Evolutionary conservation across 2,113 vertebrate genomes (phyloP), one percentile per base, ranked within the genome.

Genomic region (Aythya baeri): DNA sequence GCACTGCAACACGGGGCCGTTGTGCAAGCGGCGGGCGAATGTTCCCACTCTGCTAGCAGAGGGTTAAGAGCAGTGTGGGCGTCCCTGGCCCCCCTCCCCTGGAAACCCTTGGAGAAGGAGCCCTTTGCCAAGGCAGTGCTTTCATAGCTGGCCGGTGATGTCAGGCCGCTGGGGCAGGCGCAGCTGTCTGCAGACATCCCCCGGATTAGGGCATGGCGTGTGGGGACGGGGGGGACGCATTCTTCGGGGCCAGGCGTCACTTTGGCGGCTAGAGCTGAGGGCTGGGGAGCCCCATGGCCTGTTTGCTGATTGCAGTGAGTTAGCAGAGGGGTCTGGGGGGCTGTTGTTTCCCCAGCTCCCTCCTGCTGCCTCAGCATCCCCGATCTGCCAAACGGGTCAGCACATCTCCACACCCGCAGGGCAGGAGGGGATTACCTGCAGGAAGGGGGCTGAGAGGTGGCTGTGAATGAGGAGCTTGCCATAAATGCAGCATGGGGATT

Each of bases 131-230:
- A 31, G 79, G 52, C 57, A 3, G 70, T 2, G 34, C 72, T 75
- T 89, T 85, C 96, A 65, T 90, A 70, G 94, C 68, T 49, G 57
- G 87, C 25, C 75, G 89, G 50, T 79, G 91, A 85, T 89, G 93
- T 85, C 84, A 90, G 96, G 86, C 83, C 20, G 86, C 78, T 16
- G 52, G 44, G 36, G 73, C 78, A 71, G 38, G 83, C 92, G 61
- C 97, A 98, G 98, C 98, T 98, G 98, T 96, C 97, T 96, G 93
- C 95, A 96, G 89, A 5, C 90, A 17, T 97, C 96, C 78, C n/a
- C 92, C 18, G 92, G 97, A 95, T 98, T 95, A 92, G 62, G 78
- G 63, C 32, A 76, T 11, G 76, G 77, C 7, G 7, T 6, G 26
- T 43, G 46, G 93, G 61, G 18, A 29, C 36, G 59, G 4, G 29